These are phyloP conservation scores for Incurvaria masculella DNA, from an alignment of 2,888 invertebrate genomes.

Conservation along the genomic window DNA sequence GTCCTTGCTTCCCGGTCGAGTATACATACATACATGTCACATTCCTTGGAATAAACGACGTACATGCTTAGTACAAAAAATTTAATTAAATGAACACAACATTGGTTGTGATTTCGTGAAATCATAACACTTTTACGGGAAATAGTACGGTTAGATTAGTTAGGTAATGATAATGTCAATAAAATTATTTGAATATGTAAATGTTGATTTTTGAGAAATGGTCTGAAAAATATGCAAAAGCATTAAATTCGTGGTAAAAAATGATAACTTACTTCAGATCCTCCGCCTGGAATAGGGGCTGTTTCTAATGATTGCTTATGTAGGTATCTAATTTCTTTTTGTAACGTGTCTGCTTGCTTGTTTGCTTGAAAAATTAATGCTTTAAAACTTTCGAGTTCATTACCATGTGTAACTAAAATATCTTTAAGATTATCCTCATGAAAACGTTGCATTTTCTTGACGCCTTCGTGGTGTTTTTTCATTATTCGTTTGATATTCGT, in stretches of 20 bases:
- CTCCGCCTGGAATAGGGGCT: slow-evolving; percentile 13
- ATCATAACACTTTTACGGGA: too few species aligned
- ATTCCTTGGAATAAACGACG: too few species aligned
- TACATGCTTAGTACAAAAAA: too few species aligned
- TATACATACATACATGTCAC: too few species aligned
- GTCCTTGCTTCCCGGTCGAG: too few species aligned
- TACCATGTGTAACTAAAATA: slow-evolving; percentile 45
- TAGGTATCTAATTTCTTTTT: slow-evolving; percentile 34
- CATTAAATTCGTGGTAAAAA: slow-evolving; percentile 3
- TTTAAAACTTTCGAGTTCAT: slow-evolving; percentile 48
- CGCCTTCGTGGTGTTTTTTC: slow-evolving; percentile 53
- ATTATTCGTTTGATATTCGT: slow-evolving; percentile 49
- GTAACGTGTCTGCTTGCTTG: slow-evolving; percentile 37
- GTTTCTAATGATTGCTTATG: slow-evolving; percentile 25
- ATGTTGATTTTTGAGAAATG: slow-evolving; percentile 21
- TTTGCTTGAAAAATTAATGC: slow-evolving; percentile 46
- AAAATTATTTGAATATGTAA: too few species aligned
- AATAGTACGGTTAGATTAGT: too few species aligned
- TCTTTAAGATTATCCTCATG: slow-evolving; percentile 51
- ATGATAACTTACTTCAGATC: slow-evolving; percentile 26
- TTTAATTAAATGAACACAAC: too few species aligned
- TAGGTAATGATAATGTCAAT: too few species aligned
- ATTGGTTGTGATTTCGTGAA: too few species aligned
- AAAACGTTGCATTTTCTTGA: slow-evolving; percentile 49
- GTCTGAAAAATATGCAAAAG: slow-evolving; percentile 32